Conservation (phyloP, 2,113 vertebrate genomes). For the Ammodytes dubius region DNA sequence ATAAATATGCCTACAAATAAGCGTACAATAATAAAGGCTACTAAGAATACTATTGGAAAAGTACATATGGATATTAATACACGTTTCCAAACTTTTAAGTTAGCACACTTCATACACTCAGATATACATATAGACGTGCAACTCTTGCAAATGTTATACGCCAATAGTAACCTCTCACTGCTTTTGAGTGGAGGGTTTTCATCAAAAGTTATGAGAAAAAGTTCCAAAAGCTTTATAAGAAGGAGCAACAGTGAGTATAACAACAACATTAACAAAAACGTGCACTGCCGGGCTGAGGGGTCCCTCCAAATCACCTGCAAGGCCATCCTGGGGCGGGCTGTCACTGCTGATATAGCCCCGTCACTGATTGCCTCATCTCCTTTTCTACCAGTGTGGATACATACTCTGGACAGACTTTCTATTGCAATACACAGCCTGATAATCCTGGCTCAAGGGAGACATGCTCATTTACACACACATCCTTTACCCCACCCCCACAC, state of each 20-base stretch:
- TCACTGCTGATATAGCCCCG: slow-evolving; percentile 43
- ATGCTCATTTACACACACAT: slow-evolving; percentile 29
- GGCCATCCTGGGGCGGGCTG: slow-evolving; percentile 11
- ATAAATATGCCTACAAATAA: too few species aligned
- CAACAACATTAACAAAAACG: slow-evolving; percentile 7
- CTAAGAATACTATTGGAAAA: too few species aligned
- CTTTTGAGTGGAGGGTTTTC: neutral
- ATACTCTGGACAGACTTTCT: slow-evolving; percentile 36
- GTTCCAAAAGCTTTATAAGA: neutral
- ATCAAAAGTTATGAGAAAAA: slow-evolving; percentile 8
- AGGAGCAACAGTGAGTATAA: neutral
- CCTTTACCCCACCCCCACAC: neutral
- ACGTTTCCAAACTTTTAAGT: too few species aligned
- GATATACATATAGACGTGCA: too few species aligned
- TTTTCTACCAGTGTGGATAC: slow-evolving; percentile 37
- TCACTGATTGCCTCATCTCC: slow-evolving; percentile 62
- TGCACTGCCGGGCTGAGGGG: neutral
- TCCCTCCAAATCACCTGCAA: slow-evolving; percentile 39
- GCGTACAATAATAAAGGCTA: too few species aligned
- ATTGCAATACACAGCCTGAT: slow-evolving; percentile 33
- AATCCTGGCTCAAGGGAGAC: slow-evolving; percentile 54
- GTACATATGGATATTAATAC: too few species aligned
- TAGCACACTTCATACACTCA: too few species aligned
- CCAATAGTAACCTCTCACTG: neutral
- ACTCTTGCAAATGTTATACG: neutral